Conservation (phyloP, 2,888 invertebrate genomes). For the Euspilapteryx auroguttella region DNA sequence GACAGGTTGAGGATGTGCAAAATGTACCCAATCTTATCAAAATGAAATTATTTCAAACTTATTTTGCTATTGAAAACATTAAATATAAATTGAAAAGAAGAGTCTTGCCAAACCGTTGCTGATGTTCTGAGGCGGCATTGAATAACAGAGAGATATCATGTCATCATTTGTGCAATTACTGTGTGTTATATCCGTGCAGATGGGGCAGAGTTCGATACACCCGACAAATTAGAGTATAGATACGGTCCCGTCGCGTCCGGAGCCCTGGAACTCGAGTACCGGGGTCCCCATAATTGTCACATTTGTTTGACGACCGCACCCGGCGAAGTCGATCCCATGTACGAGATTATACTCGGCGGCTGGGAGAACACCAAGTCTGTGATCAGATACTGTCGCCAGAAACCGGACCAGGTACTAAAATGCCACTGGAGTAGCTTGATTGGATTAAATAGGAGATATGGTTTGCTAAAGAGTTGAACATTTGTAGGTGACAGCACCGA, state of each 20-base stretch:
- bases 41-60: background rate
- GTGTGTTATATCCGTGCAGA: constrained; percentile 34
- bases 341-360: constrained; percentile 69
- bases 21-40: constrained; percentile 62
- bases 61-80: no score
- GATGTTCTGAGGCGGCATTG: no score
- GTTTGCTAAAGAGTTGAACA: no score
- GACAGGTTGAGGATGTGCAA: constrained; percentile 13
- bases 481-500: constrained; percentile 59
- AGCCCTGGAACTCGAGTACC: constrained; percentile 57
- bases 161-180: background rate
- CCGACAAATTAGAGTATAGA: constrained; percentile 61
- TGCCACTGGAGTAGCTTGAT: no score
- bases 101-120: no score
- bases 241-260: constrained; percentile 60
- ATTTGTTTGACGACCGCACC: constrained; percentile 59
- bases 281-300: constrained; percentile 67
- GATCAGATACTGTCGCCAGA: constrained; percentile 64
- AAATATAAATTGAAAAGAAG: no score
- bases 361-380: constrained; percentile 69
- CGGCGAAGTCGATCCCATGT: constrained; percentile 62
- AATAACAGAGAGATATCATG: no score
- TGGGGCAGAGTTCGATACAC: constrained; percentile 56
- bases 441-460: no score
- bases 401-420: constrained; percentile 66